phyloP scores from a whole-genome alignment of 2,113 vertebrate species.

The Zingel zingel region DNA sequence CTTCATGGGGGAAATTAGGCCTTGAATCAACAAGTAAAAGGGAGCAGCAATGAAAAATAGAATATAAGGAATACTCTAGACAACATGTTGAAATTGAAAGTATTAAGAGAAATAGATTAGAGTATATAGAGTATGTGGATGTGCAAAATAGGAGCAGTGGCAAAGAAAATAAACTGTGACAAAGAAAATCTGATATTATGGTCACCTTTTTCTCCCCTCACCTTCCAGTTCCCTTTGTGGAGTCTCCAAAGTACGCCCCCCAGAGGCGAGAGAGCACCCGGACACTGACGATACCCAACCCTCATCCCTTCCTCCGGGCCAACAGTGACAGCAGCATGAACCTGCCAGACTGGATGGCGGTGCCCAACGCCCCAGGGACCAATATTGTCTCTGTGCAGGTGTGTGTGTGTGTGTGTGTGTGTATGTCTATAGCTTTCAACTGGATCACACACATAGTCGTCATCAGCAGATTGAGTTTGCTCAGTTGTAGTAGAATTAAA shows the following conservation, averaged over 20 bases:
- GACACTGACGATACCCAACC: conserved; percentile 84
- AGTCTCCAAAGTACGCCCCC: conserved; percentile 91
- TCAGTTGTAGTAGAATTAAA: not conserved
- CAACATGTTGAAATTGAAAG: not conserved
- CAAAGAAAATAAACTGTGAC: not conserved
- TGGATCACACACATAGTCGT: not conserved
- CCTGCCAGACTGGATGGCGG: conserved; percentile 92
- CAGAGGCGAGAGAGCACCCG: conserved; percentile 87
- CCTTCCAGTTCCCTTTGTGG: conserved; percentile 90
- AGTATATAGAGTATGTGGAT: not conserved
- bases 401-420: not conserved
- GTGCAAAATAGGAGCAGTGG: not conserved
- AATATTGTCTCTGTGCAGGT: conserved; percentile 88
- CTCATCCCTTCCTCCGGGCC: conserved; percentile 90
- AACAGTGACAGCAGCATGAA: conserved; percentile 95
- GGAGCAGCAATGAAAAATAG: not conserved
- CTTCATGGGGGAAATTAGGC: not conserved
- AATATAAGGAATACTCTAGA: not conserved
- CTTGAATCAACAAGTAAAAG: not conserved
- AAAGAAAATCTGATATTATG: not conserved
- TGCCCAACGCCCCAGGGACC: conserved; percentile 82
- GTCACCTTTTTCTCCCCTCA: not conserved
- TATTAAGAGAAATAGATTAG: not conserved
- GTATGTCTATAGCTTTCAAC: not conserved
- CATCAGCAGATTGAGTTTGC: not conserved